Conservation (phyloP, 2,888 invertebrate species). For the Ochropacha duplaris region DNA sequence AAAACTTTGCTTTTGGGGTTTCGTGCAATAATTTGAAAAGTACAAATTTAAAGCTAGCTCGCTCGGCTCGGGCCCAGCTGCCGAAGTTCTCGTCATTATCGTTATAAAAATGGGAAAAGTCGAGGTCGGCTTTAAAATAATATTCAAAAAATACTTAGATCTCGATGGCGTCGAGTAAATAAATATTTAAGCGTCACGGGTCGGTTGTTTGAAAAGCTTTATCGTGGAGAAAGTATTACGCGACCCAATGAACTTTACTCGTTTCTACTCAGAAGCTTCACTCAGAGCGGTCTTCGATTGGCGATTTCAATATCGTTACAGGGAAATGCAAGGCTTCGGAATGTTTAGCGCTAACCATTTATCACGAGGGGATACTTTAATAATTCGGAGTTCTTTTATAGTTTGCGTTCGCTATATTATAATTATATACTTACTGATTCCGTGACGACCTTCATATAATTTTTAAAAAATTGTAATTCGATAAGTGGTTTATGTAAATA, state of each 20-base stretch:
- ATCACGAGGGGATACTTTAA: not conserved
- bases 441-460: not conserved
- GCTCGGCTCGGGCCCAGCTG: slow-evolving; percentile 37
- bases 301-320: slow-evolving; percentile 41
- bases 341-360: not conserved
- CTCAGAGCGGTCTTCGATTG: slow-evolving; percentile 33
- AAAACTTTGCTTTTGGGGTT: slow-evolving; percentile 51
- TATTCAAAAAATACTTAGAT: slow-evolving; percentile 44
- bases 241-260: slow-evolving; percentile 51
- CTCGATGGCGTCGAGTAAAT: slow-evolving; percentile 37
- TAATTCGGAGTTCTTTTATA: not conserved
- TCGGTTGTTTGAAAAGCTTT: slow-evolving; percentile 54
- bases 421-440: too few species aligned
- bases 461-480: too few species aligned
- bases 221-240: slow-evolving; percentile 49
- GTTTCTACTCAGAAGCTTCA: slow-evolving; percentile 33
- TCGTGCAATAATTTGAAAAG: slow-evolving; percentile 61
- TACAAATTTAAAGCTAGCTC: slow-evolving; percentile 53
- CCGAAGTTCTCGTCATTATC: slow-evolving; percentile 54
- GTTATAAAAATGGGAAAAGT: slow-evolving; percentile 58
- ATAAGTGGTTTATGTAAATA: too few species aligned
- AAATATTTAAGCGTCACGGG: slow-evolving; percentile 49
- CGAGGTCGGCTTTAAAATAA: slow-evolving; percentile 42
- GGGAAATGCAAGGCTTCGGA: slow-evolving; percentile 3
- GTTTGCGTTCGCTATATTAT: not conserved